phyloP scores from a whole-genome alignment of 2,888 invertebrate species.

The Caradrina kadenii region DNA sequence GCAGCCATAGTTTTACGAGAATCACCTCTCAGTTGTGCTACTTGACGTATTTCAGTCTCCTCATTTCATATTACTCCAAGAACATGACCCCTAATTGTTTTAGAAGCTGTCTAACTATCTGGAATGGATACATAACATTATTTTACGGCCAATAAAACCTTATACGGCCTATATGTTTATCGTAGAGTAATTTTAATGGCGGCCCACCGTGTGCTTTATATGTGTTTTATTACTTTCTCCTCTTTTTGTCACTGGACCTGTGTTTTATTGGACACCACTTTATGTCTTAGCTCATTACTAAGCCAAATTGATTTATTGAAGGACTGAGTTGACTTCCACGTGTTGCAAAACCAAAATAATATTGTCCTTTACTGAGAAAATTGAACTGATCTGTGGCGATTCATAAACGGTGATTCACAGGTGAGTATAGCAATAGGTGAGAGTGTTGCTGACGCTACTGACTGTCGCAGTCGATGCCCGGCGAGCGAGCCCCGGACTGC shows the following conservation, averaged over 20 bases:
- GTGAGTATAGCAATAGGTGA: background rate
- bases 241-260: slow-evolving; percentile 67
- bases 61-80: slow-evolving; percentile 26
- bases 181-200: slow-evolving; percentile 83
- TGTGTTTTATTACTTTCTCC: slow-evolving; percentile 75
- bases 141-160: slow-evolving; percentile 79
- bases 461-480: background rate
- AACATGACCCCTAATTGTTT: slow-evolving; percentile 65
- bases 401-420: too few relatives aligned
- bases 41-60: background rate
- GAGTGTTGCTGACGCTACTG: too few relatives aligned
- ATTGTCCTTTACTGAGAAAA: background rate
- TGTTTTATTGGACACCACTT: slow-evolving; percentile 50
- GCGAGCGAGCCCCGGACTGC: too few relatives aligned
- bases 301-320: slow-evolving; percentile 6
- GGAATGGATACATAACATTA: slow-evolving; percentile 78
- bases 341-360: background rate
- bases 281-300: slow-evolving; percentile 36
- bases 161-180: slow-evolving; percentile 79
- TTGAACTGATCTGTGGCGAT: too few relatives aligned
- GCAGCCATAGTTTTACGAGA: too few relatives aligned
- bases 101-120: slow-evolving; percentile 67
- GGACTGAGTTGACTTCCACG: background rate
- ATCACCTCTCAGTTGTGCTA: background rate
- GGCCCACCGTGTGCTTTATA: slow-evolving; percentile 83